phyloP scores from a whole-genome alignment of 2,797 vertebrate genomes.

The Odontamblyopus lacepedii region DNA sequence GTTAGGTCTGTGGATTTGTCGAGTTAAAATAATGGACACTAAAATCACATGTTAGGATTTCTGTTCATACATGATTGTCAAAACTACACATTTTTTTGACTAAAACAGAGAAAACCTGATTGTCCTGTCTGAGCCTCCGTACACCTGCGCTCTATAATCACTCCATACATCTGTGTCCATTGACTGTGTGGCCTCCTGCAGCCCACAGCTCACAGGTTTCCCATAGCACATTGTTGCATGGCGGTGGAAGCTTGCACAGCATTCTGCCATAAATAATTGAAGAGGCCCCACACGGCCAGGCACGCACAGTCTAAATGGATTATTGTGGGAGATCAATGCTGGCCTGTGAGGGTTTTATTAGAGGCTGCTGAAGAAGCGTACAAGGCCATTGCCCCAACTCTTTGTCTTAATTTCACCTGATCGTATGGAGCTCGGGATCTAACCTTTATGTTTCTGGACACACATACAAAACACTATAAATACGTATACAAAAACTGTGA shows the following conservation, averaged over 20 bases:
- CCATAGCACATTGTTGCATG: slow-evolving; percentile 71
- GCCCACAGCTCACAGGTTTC: slow-evolving; percentile 65
- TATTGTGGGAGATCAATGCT: slow-evolving; percentile 78
- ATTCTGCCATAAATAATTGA: slow-evolving; percentile 79
- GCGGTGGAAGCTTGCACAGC: slow-evolving; percentile 72
- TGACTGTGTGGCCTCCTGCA: slow-evolving; percentile 37
- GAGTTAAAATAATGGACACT: too few species aligned
- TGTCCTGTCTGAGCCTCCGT: slow-evolving; percentile 1
- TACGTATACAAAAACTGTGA: too few species aligned
- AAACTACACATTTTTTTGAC: background rate
- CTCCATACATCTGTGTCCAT: slow-evolving; percentile 25
- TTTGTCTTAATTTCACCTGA: slow-evolving; percentile 60
- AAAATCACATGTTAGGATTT: too few species aligned
- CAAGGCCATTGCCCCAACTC: slow-evolving; percentile 60
- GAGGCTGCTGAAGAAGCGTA: slow-evolving; percentile 70
- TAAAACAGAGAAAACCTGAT: background rate
- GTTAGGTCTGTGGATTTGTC: too few species aligned
- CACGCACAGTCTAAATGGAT: slow-evolving; percentile 78
- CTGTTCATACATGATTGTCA: too few species aligned
- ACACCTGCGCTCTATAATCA: background rate
- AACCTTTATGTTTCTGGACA: too few species aligned
- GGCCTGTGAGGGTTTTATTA: slow-evolving; percentile 77
- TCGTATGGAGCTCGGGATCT: background rate
- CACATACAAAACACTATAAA: too few species aligned
- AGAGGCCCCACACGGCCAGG: slow-evolving; percentile 73